A percentile compares a stretch with the other conserved stretches of the same genome.
phyloP scores from a whole-genome alignment of 2,113 vertebrate species.

The human region GRCh38 chr14:74858001-74858500 shows the following conservation, averaged over 20 bases:
- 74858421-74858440: slow-evolving; percentile 93
- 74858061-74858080: neutral
- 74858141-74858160: neutral
- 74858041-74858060: no score
- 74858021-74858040: no score
- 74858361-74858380: neutral
- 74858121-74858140: neutral
- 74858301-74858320: accelerated
- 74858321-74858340: accelerated
- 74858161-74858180: neutral
- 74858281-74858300: neutral
- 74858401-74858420: slow-evolving; percentile 95
- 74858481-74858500: slow-evolving; percentile 95
- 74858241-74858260: neutral
- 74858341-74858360: neutral
- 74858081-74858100: neutral
- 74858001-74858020: no score
- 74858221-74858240: no score
- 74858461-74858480: slow-evolving; percentile 99
- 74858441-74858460: slow-evolving; percentile 98
- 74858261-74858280: neutral
- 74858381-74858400: neutral
- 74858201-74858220: neutral
- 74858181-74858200: neutral
- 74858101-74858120: neutral